Conservation (phyloP, 2,888 invertebrate genomes). For the Stenichneumon culpator region DNA sequence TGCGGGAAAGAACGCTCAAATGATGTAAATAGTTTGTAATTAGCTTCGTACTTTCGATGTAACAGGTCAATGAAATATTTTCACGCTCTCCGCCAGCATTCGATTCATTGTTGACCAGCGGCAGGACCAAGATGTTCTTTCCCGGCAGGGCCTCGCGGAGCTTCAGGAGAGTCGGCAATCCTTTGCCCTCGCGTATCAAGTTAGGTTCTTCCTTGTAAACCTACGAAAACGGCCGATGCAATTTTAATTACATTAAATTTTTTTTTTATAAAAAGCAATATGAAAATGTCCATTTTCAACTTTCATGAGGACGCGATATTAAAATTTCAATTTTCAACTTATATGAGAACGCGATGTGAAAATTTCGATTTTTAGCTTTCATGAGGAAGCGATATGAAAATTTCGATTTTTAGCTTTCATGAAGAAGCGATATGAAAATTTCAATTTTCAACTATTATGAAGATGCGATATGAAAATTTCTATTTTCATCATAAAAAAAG, state of each 20-base stretch:
- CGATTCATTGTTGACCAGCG: slow-evolving; percentile 82
- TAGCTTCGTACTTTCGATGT: slow-evolving; percentile 85
- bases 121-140: slow-evolving; percentile 82
- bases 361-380: background rate
- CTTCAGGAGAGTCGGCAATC: slow-evolving; percentile 82
- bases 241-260: background rate
- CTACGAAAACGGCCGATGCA: slow-evolving; percentile 73
- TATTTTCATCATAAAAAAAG: too few relatives aligned
- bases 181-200: slow-evolving; percentile 84
- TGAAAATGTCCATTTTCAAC: too few relatives aligned
- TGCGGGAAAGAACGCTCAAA: slow-evolving; percentile 56
- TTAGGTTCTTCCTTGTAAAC: slow-evolving; percentile 85
- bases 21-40: slow-evolving; percentile 85
- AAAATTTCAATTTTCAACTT: slow-evolving; percentile 1
- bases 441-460: background rate
- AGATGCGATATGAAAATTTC: background rate
- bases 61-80: slow-evolving; percentile 83
- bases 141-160: slow-evolving; percentile 83
- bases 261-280: slow-evolving; percentile 12
- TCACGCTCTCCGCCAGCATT: slow-evolving; percentile 83
- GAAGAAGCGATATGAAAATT: too few relatives aligned
- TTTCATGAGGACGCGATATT: background rate
- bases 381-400: background rate
- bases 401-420: background rate
- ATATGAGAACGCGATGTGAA: background rate